phyloP scores from a whole-genome alignment of 2,797 vertebrate species.

The Gambelia wislizenii region DNA sequence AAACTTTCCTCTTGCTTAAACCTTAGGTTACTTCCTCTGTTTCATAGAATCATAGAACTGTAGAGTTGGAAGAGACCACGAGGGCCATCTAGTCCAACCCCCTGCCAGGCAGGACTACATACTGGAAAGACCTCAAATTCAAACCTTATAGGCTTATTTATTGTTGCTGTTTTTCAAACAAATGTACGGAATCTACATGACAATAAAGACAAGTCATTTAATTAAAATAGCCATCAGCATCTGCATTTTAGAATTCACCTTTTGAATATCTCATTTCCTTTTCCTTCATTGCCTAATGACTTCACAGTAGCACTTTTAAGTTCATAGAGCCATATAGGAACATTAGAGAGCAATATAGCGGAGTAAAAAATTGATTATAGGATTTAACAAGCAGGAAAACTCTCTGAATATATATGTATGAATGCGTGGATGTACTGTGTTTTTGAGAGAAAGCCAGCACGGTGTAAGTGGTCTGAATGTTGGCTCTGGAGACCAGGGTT shows the following conservation, averaged over 20 bases:
- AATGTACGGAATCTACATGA: neutral
- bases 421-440: too few relatives aligned
- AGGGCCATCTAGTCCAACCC: too few relatives aligned
- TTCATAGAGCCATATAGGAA: neutral
- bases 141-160: neutral
- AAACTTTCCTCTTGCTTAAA: too few relatives aligned
- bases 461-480: too few relatives aligned
- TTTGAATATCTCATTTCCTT: neutral
- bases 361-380: neutral
- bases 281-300: neutral
- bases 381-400: neutral
- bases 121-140: neutral
- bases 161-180: neutral
- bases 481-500: too few relatives aligned
- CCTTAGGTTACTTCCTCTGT: too few relatives aligned
- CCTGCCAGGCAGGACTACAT: too few relatives aligned
- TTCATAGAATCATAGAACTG: too few relatives aligned
- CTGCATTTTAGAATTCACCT: neutral
- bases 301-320: neutral
- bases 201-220: neutral
- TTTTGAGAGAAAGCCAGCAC: too few relatives aligned
- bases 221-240: neutral
- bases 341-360: neutral
- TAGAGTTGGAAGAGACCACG: too few relatives aligned
- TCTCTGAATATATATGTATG: too few relatives aligned